phyloP scores from a whole-genome alignment of 1,140 invertebrate species.

The Micrasema minimum region DNA sequence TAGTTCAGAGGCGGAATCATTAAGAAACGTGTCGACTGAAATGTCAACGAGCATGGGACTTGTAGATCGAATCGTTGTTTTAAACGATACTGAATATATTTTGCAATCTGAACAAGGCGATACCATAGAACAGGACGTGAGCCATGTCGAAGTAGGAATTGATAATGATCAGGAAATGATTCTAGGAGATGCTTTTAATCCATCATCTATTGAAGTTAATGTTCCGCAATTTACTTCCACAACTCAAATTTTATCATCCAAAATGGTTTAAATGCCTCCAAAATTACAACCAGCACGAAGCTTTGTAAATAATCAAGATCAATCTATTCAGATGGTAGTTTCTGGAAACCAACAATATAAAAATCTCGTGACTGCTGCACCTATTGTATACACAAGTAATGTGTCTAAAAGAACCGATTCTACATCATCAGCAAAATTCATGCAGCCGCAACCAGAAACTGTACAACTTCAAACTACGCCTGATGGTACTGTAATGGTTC shows the following conservation, averaged over 20 bases:
- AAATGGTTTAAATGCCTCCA: constrained; percentile 7
- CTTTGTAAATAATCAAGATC: constrained; percentile 53
- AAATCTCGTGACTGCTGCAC: constrained; percentile 60
- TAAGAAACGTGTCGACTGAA: constrained; percentile 67
- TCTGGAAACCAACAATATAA: constrained; percentile 66
- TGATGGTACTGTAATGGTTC: constrained; percentile 58
- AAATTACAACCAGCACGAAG: constrained; percentile 20
- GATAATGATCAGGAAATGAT: constrained; percentile 39
- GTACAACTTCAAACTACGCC: constrained; percentile 20
- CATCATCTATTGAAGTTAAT: constrained; percentile 27
- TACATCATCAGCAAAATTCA: constrained; percentile 4
- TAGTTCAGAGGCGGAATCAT: constrained; percentile 67
- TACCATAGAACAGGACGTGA: constrained; percentile 53
- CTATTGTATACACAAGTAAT: constrained; percentile 55
- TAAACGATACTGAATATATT: constrained; percentile 68
- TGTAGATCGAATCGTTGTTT: constrained; percentile 68
- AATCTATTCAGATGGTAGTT: constrained; percentile 64
- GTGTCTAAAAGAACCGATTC: constrained; percentile 24
- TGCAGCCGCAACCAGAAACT: constrained; percentile 15
- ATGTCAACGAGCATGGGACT: constrained; percentile 70
- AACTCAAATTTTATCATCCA: constrained; percentile 35
- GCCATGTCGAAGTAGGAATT: constrained; percentile 47
- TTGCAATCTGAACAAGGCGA: constrained; percentile 58
- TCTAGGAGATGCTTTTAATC: constrained; percentile 25
- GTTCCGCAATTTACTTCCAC: constrained; percentile 13